phyloP scores from a whole-genome alignment of 1,140 invertebrate species.

The Amyelois transitella region DNA sequence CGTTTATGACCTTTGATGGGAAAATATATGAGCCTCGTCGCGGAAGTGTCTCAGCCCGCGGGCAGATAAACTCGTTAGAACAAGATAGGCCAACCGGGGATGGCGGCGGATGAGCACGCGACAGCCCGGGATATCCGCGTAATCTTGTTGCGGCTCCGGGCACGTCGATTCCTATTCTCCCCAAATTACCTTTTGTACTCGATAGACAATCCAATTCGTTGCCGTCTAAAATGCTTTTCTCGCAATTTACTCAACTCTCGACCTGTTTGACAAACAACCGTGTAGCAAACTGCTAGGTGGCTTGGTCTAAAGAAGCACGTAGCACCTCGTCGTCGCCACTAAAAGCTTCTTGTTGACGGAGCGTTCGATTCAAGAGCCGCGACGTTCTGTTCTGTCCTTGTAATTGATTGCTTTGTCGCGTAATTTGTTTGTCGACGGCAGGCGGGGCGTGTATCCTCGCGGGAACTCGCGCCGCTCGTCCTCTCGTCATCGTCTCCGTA shows the following conservation, averaged over 20 bases:
- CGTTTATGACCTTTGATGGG: constrained; percentile 48
- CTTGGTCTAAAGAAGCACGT: constrained; percentile 33
- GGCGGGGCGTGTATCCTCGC: constrained; percentile 47
- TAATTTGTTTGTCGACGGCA: constrained; percentile 69
- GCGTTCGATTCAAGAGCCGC: constrained; percentile 63
- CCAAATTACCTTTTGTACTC: constrained; percentile 64
- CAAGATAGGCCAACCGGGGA: constrained; percentile 45
- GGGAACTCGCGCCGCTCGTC: constrained; percentile 37
- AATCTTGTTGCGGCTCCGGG: constrained; percentile 66
- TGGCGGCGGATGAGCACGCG: constrained; percentile 36
- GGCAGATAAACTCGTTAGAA: constrained; percentile 72
- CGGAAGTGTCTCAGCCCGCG: constrained; percentile 46
- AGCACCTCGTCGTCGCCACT: constrained; percentile 48
- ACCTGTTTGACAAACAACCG: constrained; percentile 35
- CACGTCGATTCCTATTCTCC: constrained; percentile 54
- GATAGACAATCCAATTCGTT: constrained; percentile 62
- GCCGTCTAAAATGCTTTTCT: constrained; percentile 49
- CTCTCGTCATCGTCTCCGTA: constrained; percentile 52
- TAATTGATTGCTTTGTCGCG: constrained; percentile 74
- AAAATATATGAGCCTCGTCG: constrained; percentile 50
- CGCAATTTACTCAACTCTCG: constrained; percentile 34
- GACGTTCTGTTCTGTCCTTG: constrained; percentile 64
- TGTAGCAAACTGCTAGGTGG: constrained; percentile 41
- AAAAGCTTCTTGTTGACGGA: constrained; percentile 73
- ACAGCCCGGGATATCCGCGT: constrained; percentile 48